Conservation (phyloP, 2,113 vertebrate species). For the Proteles cristata region DNA sequence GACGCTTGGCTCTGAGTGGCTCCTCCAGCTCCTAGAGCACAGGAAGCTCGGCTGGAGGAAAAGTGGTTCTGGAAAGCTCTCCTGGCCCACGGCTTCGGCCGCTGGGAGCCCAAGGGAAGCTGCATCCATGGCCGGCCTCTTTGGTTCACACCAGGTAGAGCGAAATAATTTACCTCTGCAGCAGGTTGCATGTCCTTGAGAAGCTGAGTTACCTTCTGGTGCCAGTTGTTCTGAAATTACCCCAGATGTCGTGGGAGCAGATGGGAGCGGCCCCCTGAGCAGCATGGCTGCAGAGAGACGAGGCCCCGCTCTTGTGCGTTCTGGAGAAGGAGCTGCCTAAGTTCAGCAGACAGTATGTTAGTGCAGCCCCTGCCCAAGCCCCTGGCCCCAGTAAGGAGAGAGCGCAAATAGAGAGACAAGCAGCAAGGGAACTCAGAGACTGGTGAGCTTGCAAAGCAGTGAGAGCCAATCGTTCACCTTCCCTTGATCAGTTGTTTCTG, state of each 20-base stretch:
- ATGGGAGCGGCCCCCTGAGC: not conserved
- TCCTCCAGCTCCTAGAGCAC: not conserved
- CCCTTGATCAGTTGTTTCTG: not conserved
- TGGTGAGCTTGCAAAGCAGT: accelerated
- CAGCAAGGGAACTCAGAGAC: not conserved
- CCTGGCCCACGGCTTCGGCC: accelerated
- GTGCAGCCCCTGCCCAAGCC: too few species aligned
- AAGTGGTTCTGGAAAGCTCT: too few species aligned
- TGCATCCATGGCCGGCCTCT: too few species aligned
- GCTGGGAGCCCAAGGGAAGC: accelerated
- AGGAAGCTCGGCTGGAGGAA: not conserved
- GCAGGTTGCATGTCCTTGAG: not conserved
- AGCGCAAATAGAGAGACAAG: not conserved
- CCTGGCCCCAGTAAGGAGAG: not conserved
- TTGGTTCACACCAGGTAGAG: not conserved
- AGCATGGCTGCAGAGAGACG: accelerated
- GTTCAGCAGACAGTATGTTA: accelerated
- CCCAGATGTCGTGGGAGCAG: not conserved
- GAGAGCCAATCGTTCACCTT: accelerated
- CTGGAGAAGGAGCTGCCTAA: not conserved
- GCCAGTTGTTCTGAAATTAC: not conserved
- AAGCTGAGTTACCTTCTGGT: not conserved
- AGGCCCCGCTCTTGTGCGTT: accelerated
- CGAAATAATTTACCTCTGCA: not conserved
- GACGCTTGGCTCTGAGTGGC: not conserved